Evolutionary conservation across 2,113 vertebrate genomes (phyloP).

Genomic region (Nestor notabilis): DNA sequence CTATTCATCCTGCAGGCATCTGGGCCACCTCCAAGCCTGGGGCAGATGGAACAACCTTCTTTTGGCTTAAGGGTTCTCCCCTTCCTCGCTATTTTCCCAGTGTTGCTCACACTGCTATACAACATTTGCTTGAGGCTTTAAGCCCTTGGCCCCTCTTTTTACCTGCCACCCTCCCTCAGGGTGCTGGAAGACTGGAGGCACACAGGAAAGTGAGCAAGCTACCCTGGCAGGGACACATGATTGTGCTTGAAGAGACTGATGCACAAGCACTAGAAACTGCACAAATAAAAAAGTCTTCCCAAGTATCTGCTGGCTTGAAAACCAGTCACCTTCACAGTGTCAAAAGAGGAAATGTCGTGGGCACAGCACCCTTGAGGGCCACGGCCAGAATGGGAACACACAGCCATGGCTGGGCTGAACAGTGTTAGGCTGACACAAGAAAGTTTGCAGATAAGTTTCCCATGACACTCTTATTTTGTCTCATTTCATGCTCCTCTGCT

Average conservation of each 20-base stretch:
- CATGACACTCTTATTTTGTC: background rate
- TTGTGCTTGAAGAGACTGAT: background rate
- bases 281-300: background rate
- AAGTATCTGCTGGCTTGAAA: background rate
- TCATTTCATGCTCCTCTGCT: background rate
- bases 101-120: rapidly evolving
- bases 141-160: rapidly evolving
- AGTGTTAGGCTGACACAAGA: background rate
- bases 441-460: background rate
- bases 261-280: background rate
- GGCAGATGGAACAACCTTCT: background rate
- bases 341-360: rapidly evolving
- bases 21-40: background rate
- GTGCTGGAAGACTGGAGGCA: background rate
- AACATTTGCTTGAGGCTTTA: background rate
- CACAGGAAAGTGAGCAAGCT: background rate
- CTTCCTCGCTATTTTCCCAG: background rate
- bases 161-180: background rate
- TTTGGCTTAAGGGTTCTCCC: background rate
- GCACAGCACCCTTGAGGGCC: background rate
- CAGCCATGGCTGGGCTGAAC: background rate
- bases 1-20: background rate
- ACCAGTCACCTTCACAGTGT: rapidly evolving
- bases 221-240: rapidly evolving
- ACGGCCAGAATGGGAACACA: rapidly evolving